Evolutionary conservation across 2,797 vertebrate species (phyloP), one percentile per base, ranked within the genome.

Genomic region (Periophthalmus magnuspinnatus): DNA sequence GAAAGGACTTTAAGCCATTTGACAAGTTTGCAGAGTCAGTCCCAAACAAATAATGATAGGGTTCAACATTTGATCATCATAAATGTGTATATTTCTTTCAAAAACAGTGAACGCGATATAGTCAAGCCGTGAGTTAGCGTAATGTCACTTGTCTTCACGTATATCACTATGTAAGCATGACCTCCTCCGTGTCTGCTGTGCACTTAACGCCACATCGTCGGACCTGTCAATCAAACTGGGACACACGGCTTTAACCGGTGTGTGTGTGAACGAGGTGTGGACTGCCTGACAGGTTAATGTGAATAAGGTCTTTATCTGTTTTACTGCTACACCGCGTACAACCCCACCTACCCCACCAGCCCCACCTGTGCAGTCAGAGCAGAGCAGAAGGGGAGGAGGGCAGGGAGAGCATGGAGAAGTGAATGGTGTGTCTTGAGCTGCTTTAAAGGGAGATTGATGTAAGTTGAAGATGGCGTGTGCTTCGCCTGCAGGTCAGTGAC

Each of bases 401-500:
- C 38, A 45, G 67, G 75, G 69, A 28, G 65, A 66, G 74, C 61
- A 67, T 19, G 70, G 78, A 80, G 80, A 76, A 71, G 56, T 69
- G 71, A 75, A 1, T 75, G 52, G 57, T 59, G 74, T 58, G 65
- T 65, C 65, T 67, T 17, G 69, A 76, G 81, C 78, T 85, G 72
- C 66, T 65, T 3, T 21, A 54, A 63, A 45, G 48, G 70, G 79
- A 78, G 83, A 82, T 59, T 81, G 88, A 86, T 87, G 79, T 81
- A 83, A 75, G 74, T 80, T 90, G 82, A 80, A 88, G 84, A 86
- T 86, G 87, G 67, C 79, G 70, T 81, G 78, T 82, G 83, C 76
- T 76, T 77, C 82, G 85, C 89, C 90, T 84, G 83, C 84, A 86
- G 91, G 92, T 92, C 91, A 86, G 78, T 93, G 91, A 88, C 91